These are phyloP conservation scores for Bellardia pandia DNA, from an alignment of 2,888 invertebrate genomes.

Conservation along the genomic window DNA sequence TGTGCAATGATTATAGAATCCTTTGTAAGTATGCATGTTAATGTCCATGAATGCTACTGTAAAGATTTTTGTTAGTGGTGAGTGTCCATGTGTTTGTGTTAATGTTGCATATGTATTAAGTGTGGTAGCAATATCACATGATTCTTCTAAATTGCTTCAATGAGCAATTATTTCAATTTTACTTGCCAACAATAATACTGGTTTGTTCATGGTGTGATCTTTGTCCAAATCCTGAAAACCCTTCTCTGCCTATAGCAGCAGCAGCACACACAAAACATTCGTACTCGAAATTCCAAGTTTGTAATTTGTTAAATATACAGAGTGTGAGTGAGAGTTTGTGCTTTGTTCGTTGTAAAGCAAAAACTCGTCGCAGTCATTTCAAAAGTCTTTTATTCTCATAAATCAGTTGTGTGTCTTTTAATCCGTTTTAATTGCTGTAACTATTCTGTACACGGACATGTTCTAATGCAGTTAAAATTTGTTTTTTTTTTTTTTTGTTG, in stretches of 20 bases:
- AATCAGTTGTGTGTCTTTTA: constrained; percentile 78
- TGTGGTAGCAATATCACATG: constrained; percentile 73
- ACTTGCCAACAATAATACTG: constrained; percentile 74
- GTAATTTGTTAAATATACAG: constrained; percentile 14
- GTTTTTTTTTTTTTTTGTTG: constrained; percentile 18
- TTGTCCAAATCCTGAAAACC: constrained; percentile 17
- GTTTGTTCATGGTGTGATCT: constrained; percentile 29
- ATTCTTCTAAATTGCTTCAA: constrained; percentile 83
- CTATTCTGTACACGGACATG: constrained; percentile 67
- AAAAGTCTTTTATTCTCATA: constrained; percentile 80
- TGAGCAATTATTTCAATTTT: constrained; percentile 83
- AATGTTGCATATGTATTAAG: constrained; percentile 50
- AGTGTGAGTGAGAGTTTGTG: neutral
- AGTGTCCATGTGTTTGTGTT: constrained; percentile 34
- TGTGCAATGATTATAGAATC: constrained; percentile 36
- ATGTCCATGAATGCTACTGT: constrained; percentile 12
- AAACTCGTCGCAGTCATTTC: constrained; percentile 79
- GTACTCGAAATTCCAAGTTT: constrained; percentile 1
- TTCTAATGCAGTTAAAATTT: constrained; percentile 67
- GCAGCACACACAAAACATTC: neutral
- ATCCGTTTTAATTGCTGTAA: constrained; percentile 76
- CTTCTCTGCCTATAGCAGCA: neutral
- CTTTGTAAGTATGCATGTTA: constrained; percentile 11
- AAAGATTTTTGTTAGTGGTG: constrained; percentile 8
- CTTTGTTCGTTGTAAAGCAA: constrained; percentile 47